These are phyloP conservation scores for Leucozona laternaria DNA, from an alignment of 2,888 invertebrate species.

Conservation along the genomic window DNA sequence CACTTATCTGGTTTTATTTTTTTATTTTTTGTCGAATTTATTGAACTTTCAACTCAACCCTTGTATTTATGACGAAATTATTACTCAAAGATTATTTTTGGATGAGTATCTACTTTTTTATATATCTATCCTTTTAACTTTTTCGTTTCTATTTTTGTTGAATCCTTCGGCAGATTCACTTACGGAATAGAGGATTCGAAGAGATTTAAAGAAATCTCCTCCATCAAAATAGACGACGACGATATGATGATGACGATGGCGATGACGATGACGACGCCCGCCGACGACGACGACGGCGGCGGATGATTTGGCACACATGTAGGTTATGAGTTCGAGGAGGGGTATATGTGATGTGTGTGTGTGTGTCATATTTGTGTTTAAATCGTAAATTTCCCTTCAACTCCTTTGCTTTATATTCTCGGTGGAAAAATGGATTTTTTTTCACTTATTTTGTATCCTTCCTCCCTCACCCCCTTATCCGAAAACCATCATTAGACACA, in stretches of 20 bases:
- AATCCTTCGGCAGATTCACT: slow-evolving; percentile 48
- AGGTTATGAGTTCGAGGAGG: slow-evolving; percentile 44
- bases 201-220: slow-evolving; percentile 41
- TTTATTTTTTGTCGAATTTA: slow-evolving; percentile 44
- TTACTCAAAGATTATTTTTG: slow-evolving; percentile 62
- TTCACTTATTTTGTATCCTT: background rate
- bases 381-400: slow-evolving; percentile 71
- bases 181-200: slow-evolving; percentile 44
- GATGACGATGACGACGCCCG: background rate
- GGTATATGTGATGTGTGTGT: slow-evolving; percentile 32
- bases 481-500: slow-evolving; percentile 29
- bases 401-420: slow-evolving; percentile 71
- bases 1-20: slow-evolving; percentile 52
- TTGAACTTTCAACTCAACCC: slow-evolving; percentile 68
- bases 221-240: slow-evolving; percentile 68
- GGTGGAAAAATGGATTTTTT: slow-evolving; percentile 37
- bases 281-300: slow-evolving; percentile 4
- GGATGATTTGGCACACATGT: slow-evolving; percentile 66
- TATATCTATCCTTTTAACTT: slow-evolving; percentile 58
- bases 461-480: background rate
- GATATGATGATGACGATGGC: slow-evolving; percentile 19
- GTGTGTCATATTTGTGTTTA: slow-evolving; percentile 56
- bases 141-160: background rate
- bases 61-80: slow-evolving; percentile 72
- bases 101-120: slow-evolving; percentile 43